phyloP scores from a whole-genome alignment of 2,113 vertebrate genomes.

The human region GRCh38 chr7:97672501-97673000 shows the following conservation, averaged over 20 bases:
- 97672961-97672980: background rate
- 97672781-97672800: background rate
- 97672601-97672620: background rate
- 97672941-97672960: background rate
- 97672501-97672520: background rate
- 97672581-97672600: background rate
- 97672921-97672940: background rate
- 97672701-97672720: background rate
- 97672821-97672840: background rate
- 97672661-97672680: background rate
- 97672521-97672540: background rate
- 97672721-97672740: background rate
- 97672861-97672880: background rate
- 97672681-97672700: background rate
- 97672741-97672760: background rate
- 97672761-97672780: background rate
- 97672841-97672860: background rate
- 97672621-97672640: background rate
- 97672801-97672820: background rate
- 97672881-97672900: background rate
- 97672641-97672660: background rate
- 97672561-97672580: background rate
- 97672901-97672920: background rate
- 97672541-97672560: background rate
- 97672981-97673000: background rate